Evolutionary conservation across 2,113 vertebrate species (phyloP), one percentile per base, ranked within the genome.

Genomic region (Crotalus viridis): DNA sequence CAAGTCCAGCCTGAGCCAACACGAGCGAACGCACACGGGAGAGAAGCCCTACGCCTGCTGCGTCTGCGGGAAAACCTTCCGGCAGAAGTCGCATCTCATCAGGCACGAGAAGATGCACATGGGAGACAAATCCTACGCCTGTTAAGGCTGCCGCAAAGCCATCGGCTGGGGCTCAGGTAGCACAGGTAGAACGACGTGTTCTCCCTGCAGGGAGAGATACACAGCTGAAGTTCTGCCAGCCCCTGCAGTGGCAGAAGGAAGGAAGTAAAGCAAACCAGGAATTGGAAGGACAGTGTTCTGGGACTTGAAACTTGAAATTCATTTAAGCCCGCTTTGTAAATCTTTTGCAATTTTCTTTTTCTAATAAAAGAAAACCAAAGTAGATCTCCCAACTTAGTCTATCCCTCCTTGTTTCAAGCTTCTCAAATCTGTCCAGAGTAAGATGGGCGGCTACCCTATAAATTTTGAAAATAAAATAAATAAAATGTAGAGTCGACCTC

Each of bases 1-100:
- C 43, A 95, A 91, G 24, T 94, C 89, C 33, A 87, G 92, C 69
- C 93, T 96, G 22, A 93, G 88, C 46, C 91, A 90, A 85, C 95
- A 96, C 26, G 92, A 93, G 55, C 95, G 55, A 95, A 81, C 74
- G 17, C 74, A 81, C 74, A 81, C 74, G 3, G 74, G 74, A 4
- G 74, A 81, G 74, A 81, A 96, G 90, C 95, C 94, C 7, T 95
- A 94, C 85, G 69, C 87, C 3, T 96, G 93, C 90, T 88, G 90
- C 2, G 94, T 94, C 6, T 96, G 96, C 57, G 94, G 94, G 33
- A 95, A 96, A 88, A 69, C 93, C 15, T 96, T 97, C 89, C 93
- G 90, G 17, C 95, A 96, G 12, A 96, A 91, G 86, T 95, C 93
- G 59, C 92, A 93, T 52, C 93, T 96, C 56, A 91, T 93, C 59